A percentile compares a stretch with the other conserved stretches of the same genome.
Conservation (phyloP, 2,888 invertebrate species). For the Byasa hedistus region DNA sequence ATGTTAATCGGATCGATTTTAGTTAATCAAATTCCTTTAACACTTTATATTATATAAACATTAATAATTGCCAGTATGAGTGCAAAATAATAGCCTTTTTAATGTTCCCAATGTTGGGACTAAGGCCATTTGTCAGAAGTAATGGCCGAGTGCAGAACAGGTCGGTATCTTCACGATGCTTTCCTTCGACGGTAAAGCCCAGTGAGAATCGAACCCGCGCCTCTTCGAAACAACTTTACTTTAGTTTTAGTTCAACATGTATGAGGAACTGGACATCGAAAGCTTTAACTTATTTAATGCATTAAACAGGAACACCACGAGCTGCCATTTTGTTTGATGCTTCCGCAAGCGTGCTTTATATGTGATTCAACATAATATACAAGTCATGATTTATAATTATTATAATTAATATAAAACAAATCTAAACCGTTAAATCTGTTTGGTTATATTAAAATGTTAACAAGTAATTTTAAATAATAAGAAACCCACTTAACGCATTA, state of each 20-base stretch:
- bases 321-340: not conserved
- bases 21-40: not conserved
- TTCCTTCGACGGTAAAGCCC: too few relatives aligned
- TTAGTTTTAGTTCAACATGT: not conserved
- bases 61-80: too few relatives aligned
- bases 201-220: too few relatives aligned
- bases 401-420: constrained; percentile 1
- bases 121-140: too few relatives aligned
- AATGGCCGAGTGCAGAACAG: too few relatives aligned
- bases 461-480: too few relatives aligned
- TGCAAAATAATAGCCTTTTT: too few relatives aligned
- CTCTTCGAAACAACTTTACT: too few relatives aligned
- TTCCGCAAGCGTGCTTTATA: not conserved
- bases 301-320: not conserved
- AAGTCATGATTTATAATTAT: constrained; percentile 11
- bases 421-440: not conserved
- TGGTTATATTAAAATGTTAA: too few relatives aligned
- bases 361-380: constrained; percentile 8
- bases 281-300: not conserved
- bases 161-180: too few relatives aligned
- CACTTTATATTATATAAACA: too few relatives aligned
- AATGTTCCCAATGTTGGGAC: too few relatives aligned
- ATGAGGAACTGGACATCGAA: constrained; percentile 12
- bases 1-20: constrained; percentile 6
- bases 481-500: not conserved